These are phyloP conservation scores for Labeo calbasu DNA, from an alignment of 2,797 vertebrate genomes.

Conservation along the genomic window DNA sequence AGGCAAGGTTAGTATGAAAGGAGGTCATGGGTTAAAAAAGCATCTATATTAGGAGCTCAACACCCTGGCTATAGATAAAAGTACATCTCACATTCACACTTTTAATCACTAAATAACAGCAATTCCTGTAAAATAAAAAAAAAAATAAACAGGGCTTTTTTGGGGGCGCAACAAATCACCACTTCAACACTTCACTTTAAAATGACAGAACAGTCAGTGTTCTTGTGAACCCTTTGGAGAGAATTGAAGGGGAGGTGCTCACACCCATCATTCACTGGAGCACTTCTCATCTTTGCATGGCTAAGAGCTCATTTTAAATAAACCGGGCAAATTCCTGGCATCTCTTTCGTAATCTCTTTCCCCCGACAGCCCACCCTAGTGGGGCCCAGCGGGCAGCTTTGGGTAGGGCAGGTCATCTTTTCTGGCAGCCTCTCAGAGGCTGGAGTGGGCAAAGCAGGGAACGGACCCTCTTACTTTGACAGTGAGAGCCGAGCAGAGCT, in stretches of 20 bases:
- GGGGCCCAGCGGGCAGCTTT: slow-evolving; percentile 46
- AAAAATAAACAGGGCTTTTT: neutral
- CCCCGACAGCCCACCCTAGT: neutral
- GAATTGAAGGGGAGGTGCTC: slow-evolving; percentile 23
- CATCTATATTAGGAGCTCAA: neutral
- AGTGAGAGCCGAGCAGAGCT: slow-evolving; percentile 27
- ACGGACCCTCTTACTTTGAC: slow-evolving; percentile 42
- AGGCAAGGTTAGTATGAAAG: slow-evolving; percentile 29
- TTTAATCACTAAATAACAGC: slow-evolving; percentile 5
- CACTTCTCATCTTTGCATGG: slow-evolving; percentile 40
- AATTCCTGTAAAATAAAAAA: neutral
- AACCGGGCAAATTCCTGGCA: slow-evolving; percentile 35
- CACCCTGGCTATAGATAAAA: neutral
- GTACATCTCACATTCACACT: neutral
- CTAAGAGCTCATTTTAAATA: slow-evolving; percentile 51
- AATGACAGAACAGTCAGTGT: slow-evolving; percentile 23
- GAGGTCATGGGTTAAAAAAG: slow-evolving; percentile 30
- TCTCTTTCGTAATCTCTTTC: slow-evolving; percentile 14
- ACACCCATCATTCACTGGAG: slow-evolving; percentile 12
- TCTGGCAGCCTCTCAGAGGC: slow-evolving; percentile 44
- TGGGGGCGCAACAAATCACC: slow-evolving; percentile 67
- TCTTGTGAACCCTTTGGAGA: slow-evolving; percentile 26
- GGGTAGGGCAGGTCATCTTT: slow-evolving; percentile 50
- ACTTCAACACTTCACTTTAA: slow-evolving; percentile 28
- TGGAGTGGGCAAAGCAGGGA: slow-evolving; percentile 68